These are phyloP conservation scores for Microhierax caerulescens DNA, from an alignment of 2,797 vertebrate species.

Conservation along the genomic window DNA sequence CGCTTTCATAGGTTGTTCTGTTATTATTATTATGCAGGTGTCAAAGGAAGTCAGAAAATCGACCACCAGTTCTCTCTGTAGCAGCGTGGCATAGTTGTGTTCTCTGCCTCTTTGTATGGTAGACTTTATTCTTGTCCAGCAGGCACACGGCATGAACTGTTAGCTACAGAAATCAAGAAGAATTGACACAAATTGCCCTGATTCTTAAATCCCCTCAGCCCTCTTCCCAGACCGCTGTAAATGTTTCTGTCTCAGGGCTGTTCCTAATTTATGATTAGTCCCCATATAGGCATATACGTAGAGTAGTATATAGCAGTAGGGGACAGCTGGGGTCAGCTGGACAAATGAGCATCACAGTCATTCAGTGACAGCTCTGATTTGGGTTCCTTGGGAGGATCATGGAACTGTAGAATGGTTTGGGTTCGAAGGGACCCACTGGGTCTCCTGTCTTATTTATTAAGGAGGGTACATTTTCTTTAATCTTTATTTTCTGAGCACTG, in stretches of 20 bases:
- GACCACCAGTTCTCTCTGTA: background rate
- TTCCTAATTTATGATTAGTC: background rate
- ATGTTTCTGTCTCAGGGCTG: background rate
- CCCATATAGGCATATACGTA: fast-evolving
- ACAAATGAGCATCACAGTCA: fast-evolving
- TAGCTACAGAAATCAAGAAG: background rate
- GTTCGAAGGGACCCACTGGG: background rate
- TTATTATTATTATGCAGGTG: background rate
- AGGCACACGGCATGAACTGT: fast-evolving
- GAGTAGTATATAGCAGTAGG: background rate
- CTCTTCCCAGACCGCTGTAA: background rate
- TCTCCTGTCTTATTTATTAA: background rate
- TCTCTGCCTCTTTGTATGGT: background rate
- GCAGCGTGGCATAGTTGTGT: background rate
- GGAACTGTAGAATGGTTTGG: background rate
- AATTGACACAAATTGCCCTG: background rate
- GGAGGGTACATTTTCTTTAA: background rate
- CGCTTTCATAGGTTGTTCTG: background rate
- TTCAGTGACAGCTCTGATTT: background rate
- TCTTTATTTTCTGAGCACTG: background rate
- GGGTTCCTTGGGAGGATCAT: background rate
- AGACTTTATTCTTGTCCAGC: background rate
- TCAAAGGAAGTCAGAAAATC: background rate
- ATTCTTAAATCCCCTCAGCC: background rate
- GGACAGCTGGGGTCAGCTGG: background rate